A percentile compares a stretch with the other conserved stretches of the same genome.
Conservation (phyloP, 2,888 invertebrate genomes). For the Steinernema hermaphroditum region DNA sequence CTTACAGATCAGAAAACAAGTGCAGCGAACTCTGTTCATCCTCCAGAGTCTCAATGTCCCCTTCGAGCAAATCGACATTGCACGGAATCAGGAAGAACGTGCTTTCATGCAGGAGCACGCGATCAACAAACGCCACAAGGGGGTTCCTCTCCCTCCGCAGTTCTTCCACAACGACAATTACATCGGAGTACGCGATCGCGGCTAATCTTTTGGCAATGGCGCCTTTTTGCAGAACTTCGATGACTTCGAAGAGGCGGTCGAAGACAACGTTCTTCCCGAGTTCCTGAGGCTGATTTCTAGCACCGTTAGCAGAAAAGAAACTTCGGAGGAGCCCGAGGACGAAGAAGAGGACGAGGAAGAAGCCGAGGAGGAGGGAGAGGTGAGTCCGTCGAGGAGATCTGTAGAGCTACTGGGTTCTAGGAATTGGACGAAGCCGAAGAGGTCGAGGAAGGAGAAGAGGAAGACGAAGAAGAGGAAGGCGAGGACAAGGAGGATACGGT, state of each 20-base stretch:
- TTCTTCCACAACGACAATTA: constrained; percentile 88
- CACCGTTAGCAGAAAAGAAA: neutral
- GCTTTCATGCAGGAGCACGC: constrained; percentile 86
- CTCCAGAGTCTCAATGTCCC: constrained; percentile 86
- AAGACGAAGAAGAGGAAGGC: constrained; percentile 32
- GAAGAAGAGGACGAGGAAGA: constrained; percentile 11
- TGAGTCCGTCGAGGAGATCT: neutral
- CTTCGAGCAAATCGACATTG: constrained; percentile 88
- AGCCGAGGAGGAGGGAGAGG: neutral
- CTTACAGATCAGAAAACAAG: constrained; percentile 88
- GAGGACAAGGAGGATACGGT: constrained; percentile 25
- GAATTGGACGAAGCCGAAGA: neutral
- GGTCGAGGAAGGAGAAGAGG: constrained; percentile 6
- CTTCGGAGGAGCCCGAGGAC: neutral
- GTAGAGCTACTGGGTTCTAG: neutral
- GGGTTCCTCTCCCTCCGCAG: constrained; percentile 74
- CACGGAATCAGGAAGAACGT: constrained; percentile 83
- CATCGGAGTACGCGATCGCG: constrained; percentile 87
- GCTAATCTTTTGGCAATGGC: neutral
- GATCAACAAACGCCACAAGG: constrained; percentile 53
- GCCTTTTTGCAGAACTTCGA: constrained; percentile 47
- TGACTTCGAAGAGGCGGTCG: constrained; percentile 57
- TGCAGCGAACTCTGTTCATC: constrained; percentile 89
- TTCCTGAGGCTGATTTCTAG: constrained; percentile 49
- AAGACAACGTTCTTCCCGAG: constrained; percentile 50